Evolutionary conservation across 2,797 vertebrate genomes (phyloP).

Genomic region (Spinus pinus): DNA sequence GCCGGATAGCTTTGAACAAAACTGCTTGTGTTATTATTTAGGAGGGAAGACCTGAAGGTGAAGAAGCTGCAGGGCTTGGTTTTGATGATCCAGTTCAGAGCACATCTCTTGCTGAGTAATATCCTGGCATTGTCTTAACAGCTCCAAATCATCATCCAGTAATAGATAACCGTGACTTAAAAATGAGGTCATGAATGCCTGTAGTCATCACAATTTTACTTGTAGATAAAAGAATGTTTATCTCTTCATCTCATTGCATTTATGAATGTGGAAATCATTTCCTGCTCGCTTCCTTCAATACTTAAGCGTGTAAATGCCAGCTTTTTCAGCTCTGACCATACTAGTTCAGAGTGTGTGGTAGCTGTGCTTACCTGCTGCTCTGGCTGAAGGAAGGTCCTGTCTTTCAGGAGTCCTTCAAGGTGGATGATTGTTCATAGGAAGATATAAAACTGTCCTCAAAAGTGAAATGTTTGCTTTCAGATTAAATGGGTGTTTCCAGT

Average conservation of each 20-base stretch:
- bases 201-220: constrained; percentile 39
- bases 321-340: background rate
- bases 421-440: background rate
- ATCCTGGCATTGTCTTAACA: constrained; percentile 51
- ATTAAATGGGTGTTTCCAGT: background rate
- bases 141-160: constrained; percentile 18
- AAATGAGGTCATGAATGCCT: constrained; percentile 42
- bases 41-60: constrained; percentile 12
- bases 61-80: constrained; percentile 34
- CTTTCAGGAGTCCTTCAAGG: background rate
- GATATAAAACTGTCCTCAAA: background rate
- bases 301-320: background rate
- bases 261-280: constrained; percentile 23
- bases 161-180: constrained; percentile 30
- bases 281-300: background rate
- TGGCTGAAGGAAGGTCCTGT: background rate
- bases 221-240: constrained; percentile 36
- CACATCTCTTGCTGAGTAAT: constrained; percentile 19
- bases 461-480: background rate
- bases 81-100: constrained; percentile 36
- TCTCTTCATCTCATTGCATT: constrained; percentile 18
- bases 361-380: background rate
- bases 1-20: background rate
- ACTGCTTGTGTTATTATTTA: background rate
- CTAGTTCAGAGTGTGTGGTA: background rate